Base-by-base conservation (phyloP, 1,140 invertebrate genomes). In the Hylyphantes graminicola region DNA sequence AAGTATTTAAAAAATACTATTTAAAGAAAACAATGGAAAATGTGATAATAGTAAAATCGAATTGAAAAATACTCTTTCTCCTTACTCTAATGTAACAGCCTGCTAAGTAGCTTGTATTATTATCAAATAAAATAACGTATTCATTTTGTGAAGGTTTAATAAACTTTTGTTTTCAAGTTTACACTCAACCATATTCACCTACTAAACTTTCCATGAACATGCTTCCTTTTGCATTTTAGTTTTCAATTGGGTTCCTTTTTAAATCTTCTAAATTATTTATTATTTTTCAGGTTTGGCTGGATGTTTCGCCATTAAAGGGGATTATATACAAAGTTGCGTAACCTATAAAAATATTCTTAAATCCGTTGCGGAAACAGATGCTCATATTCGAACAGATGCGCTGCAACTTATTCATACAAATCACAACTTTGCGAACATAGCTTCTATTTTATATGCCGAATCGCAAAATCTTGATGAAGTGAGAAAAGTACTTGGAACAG, bases 341-440 rank as follows among this genome's bases (percentile, higher is more conserved):
- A 88, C 91, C 67, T 95, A 95, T 88, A 89, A 93, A 61, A 89
- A 91, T 76, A 93, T 94, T 7, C 86, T 94, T 48, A 88, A 89
- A 64, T 90, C 92, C 19, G 90, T 91, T 7, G 90, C 92, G 48
- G 90, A 93, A 87, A 91, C 93, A 87, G 90, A 91, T 77, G 88
- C 89, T 35, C 80, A 89, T 70, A 87, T 93, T 48, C 89, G 91
- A 85, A 92, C 92, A 12, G 93, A 93, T 87, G 90, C 91, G 12
- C 88, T 93, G 11, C 92, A 93, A 86, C 90, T 92, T 86, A 92
- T 95, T 50, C 94, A 95, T 89, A 91, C 93, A 0, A 88, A 94
- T 72, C 90, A 93, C 86, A 95, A 95, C 89, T 89, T 95, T 48
- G 88, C 91, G 10, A 91, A 93, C 88, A 88, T 84, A 59, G 11